A percentile compares a stretch with the other conserved stretches of the same genome.
Conservation (phyloP, 2,113 vertebrate species). For the Sceloporus undulatus region DNA sequence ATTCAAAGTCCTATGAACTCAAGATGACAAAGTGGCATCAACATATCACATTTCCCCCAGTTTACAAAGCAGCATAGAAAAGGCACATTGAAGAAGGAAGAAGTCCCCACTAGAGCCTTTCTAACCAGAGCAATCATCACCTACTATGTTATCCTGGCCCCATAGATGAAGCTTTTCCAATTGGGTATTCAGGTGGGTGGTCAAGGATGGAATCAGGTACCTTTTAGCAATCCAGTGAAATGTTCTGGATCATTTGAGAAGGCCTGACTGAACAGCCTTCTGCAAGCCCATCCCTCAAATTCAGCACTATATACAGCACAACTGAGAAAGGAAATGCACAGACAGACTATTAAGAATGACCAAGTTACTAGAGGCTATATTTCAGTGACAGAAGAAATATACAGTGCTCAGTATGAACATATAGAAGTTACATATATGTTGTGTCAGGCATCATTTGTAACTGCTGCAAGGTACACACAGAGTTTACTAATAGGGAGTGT, state of each 20-base stretch:
- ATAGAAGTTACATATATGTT: no score
- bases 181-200: not conserved
- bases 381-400: not conserved
- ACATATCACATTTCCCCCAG: no score
- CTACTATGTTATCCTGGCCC: not conserved
- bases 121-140: no score
- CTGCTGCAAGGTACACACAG: no score
- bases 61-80: not conserved
- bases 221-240: not conserved
- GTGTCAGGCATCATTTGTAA: not conserved
- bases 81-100: not conserved
- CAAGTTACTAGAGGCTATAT: not conserved
- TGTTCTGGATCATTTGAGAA: not conserved
- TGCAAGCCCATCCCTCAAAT: not conserved
- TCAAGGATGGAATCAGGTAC: not conserved
- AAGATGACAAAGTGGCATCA: not conserved
- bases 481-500: not conserved
- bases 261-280: not conserved
- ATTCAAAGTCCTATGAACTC: not conserved
- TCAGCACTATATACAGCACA: not conserved
- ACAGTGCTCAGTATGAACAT: not conserved
- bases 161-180: not conserved
- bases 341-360: not conserved
- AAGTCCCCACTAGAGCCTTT: not conserved
- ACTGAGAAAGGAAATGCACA: not conserved